Evolutionary conservation across 1,140 invertebrate genomes (phyloP).

Genomic region (Helicoverpa zea): DNA sequence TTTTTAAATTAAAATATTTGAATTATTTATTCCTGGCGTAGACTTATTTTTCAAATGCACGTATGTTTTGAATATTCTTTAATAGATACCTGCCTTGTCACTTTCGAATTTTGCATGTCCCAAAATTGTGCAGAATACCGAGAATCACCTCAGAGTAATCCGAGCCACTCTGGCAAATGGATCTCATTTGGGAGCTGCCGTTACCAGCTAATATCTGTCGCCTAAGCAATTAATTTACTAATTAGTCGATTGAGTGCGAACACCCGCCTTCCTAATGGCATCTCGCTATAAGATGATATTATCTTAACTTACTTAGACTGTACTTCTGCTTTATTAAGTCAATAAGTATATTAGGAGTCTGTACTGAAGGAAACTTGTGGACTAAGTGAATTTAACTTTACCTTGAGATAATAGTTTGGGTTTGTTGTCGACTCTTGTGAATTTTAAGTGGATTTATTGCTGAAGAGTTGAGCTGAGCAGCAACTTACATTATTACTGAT

Average conservation of each 20-base stretch:
- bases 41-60: no score
- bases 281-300: constrained; percentile 43
- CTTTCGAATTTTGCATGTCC: not conserved
- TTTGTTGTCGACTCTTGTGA: constrained; percentile 6
- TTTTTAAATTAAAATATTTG: no score
- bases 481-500: not conserved
- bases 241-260: constrained; percentile 54
- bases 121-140: constrained; percentile 4
- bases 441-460: not conserved
- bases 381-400: constrained; percentile 25
- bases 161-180: constrained; percentile 52
- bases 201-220: constrained; percentile 49
- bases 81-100: no score
- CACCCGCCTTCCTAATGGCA: constrained; percentile 37
- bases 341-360: constrained; percentile 42
- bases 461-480: not conserved
- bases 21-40: no score
- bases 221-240: constrained; percentile 53
- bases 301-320: constrained; percentile 43
- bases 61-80: no score
- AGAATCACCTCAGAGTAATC: constrained; percentile 42
- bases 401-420: constrained; percentile 22
- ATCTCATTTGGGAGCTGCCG: constrained; percentile 47
- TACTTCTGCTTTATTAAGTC: constrained; percentile 43
- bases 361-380: constrained; percentile 4